Base-by-base conservation (phyloP, 2,888 invertebrate species). In the Drosophila pegasa region DNA sequence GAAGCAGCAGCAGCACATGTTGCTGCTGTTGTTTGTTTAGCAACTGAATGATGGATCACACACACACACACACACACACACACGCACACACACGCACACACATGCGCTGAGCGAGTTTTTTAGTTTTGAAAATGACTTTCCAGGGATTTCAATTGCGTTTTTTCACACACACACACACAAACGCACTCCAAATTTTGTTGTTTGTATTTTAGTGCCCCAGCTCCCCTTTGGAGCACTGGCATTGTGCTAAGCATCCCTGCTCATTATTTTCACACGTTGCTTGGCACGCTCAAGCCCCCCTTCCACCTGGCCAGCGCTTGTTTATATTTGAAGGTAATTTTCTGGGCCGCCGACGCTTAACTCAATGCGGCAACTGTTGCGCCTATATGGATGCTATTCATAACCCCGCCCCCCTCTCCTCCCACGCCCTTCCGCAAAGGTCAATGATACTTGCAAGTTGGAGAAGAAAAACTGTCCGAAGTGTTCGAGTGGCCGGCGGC, bases 241-340 rank as follows among this genome's bases (percentile, higher is more conserved):
- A 75, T 86, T 88, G 88, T 88, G 71, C 51, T 73, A 62, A 54
- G 79, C 86, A 88, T 79, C 85, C 76, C 70, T 61, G 73, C 83
- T 88, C 86, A 88, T 87, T 84, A 84, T 84, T 84, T 84, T 88
- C 88, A 84, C 83, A 84, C 83, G 87, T 86, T 56, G 71, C 84
- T 45, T 68, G 86, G 66, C 87, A 81, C 81, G 65, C 86, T 43
- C 47, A 14, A 16, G 22, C 43, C 33, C 1, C 20, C 51, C 16
- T 9, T 14, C 9, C 18, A 3, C 20, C n/a, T 22, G 37, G 40
- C 20, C n/a, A 40, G 16, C 55, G 55, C 52, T 62, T 82, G 86
- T 82, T 87, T 87, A 85, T 87, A 57, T 78, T 87, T 71, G 41
- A 69, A 78, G 88, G 68, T 85, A 85, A 85, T 82, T 82, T 81